Evolutionary conservation across 1,140 invertebrate genomes (phyloP), one percentile per base, ranked within the genome.

Genomic region (Dermatophagoides farinae): DNA sequence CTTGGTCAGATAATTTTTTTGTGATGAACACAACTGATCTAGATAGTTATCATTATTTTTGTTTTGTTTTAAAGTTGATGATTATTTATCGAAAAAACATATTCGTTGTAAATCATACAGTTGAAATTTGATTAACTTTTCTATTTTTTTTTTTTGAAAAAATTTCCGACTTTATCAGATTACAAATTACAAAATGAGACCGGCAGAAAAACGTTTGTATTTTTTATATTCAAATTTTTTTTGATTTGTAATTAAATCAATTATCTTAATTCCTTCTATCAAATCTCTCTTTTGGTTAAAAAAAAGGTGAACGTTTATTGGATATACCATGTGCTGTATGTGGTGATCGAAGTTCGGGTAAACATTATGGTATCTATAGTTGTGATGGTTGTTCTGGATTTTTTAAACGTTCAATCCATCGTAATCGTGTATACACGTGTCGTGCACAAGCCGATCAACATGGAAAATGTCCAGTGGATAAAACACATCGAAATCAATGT

Each of bases 371-470:
- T 59, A 90, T 93, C 68, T 93, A 92, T 75, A 91, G 87, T 69
- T 96, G 91, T 72, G 90, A 96, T 77, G 88, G 90, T 62, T 93
- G 90, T 74, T 95, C 90, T 2, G 90, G 90, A 52, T 96, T 96
- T 76, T 96, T 96, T 77, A 96, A 97, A 73, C 77, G 91, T 60
- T 93, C 88, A 70, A 95, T 96, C 66, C 90, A 95, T 73, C 80
- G 88, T 40, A 91, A 92, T 74, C 79, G 91, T 2, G 85, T 89
- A 64, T 97, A 97, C 75, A 92, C 88, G 16, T 97, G 91, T 75
- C 95, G 95, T 72, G 89, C 87, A 1, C 87, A 88, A 59, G 89
- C 88, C 14, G 84, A 89, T 65, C 76, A 87, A 69, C 91, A 91
- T 71, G 89, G 88, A 58, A 79, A 85, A 61, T 96, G 91, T 74